These are phyloP conservation scores for Bothrops jararaca DNA, from an alignment of 2,113 vertebrate species.

Conservation along the genomic window DNA sequence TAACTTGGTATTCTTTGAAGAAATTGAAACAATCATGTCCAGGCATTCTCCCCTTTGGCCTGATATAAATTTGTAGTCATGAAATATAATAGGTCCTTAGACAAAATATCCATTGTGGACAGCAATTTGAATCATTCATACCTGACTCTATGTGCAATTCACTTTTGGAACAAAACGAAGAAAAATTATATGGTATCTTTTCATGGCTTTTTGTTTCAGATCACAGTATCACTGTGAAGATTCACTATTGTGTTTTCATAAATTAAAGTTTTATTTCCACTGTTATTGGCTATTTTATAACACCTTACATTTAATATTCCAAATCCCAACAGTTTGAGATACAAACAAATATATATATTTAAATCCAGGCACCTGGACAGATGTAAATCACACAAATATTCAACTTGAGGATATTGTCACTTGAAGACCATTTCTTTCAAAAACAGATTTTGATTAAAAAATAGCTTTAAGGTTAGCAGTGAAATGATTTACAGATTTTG, in stretches of 20 bases:
- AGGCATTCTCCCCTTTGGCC: neutral
- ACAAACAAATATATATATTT: constrained; percentile 36
- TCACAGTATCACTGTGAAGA: constrained; percentile 39
- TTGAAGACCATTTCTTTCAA: constrained; percentile 40
- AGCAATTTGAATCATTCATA: constrained; percentile 4
- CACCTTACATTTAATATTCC: constrained; percentile 69
- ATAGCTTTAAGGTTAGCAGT: constrained; percentile 13
- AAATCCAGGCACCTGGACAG: constrained; percentile 59
- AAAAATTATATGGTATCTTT: constrained; percentile 24
- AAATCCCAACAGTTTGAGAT: constrained; percentile 53
- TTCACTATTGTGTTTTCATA: constrained; percentile 63
- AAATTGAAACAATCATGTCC: constrained; percentile 26
- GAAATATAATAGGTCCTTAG: rapidly evolving
- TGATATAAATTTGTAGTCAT: neutral
- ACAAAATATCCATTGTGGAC: neutral
- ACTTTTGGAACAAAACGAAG: constrained; percentile 35
- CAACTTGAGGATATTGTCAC: constrained; percentile 52
- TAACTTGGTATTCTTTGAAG: constrained; percentile 17
- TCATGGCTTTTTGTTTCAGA: constrained; percentile 9
- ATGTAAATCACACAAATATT: constrained; percentile 52
- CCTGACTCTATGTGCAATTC: neutral
- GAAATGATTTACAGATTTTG: constrained; percentile 9
- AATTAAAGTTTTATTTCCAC: constrained; percentile 72
- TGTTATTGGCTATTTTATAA: constrained; percentile 54
- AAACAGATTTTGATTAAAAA: constrained; percentile 15